Evolutionary conservation across 2,888 invertebrate species (phyloP).

Genomic region (Cantharis rustica): DNA sequence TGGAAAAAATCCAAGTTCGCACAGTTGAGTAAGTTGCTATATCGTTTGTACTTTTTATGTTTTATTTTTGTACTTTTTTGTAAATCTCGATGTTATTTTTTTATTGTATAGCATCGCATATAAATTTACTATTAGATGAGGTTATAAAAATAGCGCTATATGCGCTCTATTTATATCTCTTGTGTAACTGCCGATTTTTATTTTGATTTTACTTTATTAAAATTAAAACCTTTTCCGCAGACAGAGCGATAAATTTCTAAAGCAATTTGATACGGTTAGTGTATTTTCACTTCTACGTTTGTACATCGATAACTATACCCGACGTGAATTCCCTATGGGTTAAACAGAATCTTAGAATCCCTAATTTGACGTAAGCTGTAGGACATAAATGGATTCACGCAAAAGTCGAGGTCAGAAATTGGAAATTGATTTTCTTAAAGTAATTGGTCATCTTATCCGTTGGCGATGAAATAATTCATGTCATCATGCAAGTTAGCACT

Average conservation of each 20-base stretch:
- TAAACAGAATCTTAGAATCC: background rate
- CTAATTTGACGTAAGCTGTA: constrained; percentile 6
- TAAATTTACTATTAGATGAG: background rate
- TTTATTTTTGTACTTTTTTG: background rate
- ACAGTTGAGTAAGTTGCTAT: constrained; percentile 39
- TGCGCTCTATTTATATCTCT: background rate
- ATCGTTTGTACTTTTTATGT: constrained; percentile 12
- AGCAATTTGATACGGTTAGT: background rate
- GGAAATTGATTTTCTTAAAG: constrained; percentile 8
- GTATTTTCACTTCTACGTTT: background rate
- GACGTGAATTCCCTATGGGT: background rate
- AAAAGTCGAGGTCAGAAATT: background rate
- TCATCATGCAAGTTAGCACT: background rate
- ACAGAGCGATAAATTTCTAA: background rate
- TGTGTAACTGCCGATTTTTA: background rate
- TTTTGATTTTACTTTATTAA: background rate
- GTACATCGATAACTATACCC: background rate
- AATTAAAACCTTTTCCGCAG: background rate
- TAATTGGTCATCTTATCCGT: constrained; percentile 13
- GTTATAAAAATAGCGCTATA: background rate
- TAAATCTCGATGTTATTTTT: background rate
- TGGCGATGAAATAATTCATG: constrained; percentile 4
- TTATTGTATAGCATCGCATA: background rate
- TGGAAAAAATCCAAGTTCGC: constrained; percentile 39
- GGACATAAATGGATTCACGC: constrained; percentile 5